Conservation (phyloP, 2,888 invertebrate genomes). For the Byasa hedistus region DNA sequence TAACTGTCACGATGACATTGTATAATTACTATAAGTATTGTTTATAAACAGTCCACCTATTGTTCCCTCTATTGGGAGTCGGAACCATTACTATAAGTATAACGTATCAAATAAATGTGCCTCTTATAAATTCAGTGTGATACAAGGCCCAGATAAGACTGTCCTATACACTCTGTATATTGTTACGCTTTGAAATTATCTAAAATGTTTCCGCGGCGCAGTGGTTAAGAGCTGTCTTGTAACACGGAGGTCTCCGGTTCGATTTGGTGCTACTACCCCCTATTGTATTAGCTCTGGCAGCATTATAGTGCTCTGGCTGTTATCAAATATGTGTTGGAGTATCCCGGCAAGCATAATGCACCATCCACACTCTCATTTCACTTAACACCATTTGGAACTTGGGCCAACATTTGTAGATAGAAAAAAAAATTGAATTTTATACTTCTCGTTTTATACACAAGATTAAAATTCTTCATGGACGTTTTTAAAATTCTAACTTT, state of each 20-base stretch:
- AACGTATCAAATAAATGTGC: slow-evolving; percentile 16
- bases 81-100: not conserved
- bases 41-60: too few species aligned
- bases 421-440: not conserved
- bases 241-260: too few species aligned
- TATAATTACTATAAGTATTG: not conserved
- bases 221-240: too few species aligned
- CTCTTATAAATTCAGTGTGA: slow-evolving; percentile 18
- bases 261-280: too few species aligned
- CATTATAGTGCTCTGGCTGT: too few species aligned
- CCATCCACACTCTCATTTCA: too few species aligned
- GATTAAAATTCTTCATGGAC: not conserved
- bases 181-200: not conserved
- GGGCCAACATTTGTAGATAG: not conserved
- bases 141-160: not conserved
- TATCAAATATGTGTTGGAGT: too few species aligned
- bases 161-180: not conserved
- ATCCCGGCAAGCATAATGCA: too few species aligned
- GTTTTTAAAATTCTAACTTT: not conserved
- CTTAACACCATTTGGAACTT: too few species aligned
- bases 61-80: too few species aligned
- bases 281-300: too few species aligned
- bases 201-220: too few species aligned
- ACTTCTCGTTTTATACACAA: not conserved
- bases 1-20: not conserved